phyloP scores from a whole-genome alignment of 2,888 invertebrate species.

The Drosophila niveifrons region DNA sequence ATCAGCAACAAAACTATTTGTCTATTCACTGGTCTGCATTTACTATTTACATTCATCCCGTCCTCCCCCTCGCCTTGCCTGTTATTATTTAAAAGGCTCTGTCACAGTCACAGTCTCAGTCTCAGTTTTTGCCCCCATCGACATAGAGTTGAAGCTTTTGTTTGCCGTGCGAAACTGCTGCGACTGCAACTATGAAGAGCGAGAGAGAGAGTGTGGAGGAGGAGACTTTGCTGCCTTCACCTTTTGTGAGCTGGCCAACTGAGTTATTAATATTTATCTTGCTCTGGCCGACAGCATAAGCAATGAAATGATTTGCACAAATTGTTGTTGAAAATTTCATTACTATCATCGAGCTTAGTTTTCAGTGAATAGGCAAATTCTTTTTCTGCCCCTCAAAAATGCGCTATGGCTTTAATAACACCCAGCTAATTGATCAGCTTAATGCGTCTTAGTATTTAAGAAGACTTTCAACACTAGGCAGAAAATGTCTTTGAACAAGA shows the following conservation, averaged over 20 bases:
- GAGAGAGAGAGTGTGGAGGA: not conserved
- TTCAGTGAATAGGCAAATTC: conserved; percentile 34
- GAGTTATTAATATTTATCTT: conserved; percentile 81
- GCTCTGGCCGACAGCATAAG: conserved; percentile 61
- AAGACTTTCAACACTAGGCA: conserved; percentile 7
- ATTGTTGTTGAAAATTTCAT: conserved; percentile 76
- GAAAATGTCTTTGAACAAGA: conserved; percentile 5
- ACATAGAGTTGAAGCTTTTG: conserved; percentile 29
- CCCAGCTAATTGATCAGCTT: conserved; percentile 38
- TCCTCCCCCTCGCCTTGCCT: conserved; percentile 15
- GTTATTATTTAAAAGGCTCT: conserved; percentile 71
- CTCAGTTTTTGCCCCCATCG: conserved; percentile 18
- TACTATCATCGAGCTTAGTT: conserved; percentile 51
- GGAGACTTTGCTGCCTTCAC: conserved; percentile 68
- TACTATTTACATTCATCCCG: conserved; percentile 32
- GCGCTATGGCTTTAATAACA: conserved; percentile 16
- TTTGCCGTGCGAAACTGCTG: conserved; percentile 62
- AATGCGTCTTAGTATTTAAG: conserved; percentile 34
- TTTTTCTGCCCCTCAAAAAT: conserved; percentile 6
- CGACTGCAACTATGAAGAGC: conserved; percentile 39
- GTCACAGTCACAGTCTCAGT: conserved; percentile 20
- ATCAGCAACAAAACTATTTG: conserved; percentile 79
- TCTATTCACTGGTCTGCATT: conserved; percentile 73
- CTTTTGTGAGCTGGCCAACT: conserved; percentile 65
- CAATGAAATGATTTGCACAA: conserved; percentile 78